Evolutionary conservation across 1,140 invertebrate species (phyloP), one percentile per base, ranked within the genome.

Genomic region (Lordiphosa clarofinis): DNA sequence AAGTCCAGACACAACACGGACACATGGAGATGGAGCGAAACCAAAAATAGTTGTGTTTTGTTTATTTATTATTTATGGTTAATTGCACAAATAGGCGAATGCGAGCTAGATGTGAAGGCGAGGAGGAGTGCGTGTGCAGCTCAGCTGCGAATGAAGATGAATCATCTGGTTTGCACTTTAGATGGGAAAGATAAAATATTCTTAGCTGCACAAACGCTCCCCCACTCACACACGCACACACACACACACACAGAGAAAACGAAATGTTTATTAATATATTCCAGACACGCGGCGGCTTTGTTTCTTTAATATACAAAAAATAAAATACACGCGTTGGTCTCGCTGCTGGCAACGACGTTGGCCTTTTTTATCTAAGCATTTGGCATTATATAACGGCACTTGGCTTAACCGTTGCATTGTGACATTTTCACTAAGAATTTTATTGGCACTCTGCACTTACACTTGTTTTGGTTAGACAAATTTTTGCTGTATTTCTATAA

Each of bases 31-130:
- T 31, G 1, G 58, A 43, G 58, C 48, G 15, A 46, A 37, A 48
- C 48, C 31, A 38, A 40, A 56, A 68, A 73, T 42, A 36, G 44
- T 53, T 42, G 36, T 64, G 46, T 60, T 55, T 57, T 44, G 49
- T 28, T 54, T 56, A 13, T 38, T 56, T 59, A 47, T 33, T 55
- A 38, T 62, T 61, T 75, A 63, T 52, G 67, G 67, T 72, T 72
- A 61, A 64, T 63, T 81, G 73, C 69, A 68, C 76, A 82, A 81
- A 81, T 68, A 57, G 76, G 66, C 56, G 52, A 79, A 58, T 52
- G 48, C 53, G 31, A 19, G 21, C 44, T 53, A 19, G 13, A 44
- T 53, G 48, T 52, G 55, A 39, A 47, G 50, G 47, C 10, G 15
- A 64, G 60, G 15, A 64, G 60, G 55, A 69, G 56, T 71, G 61